Percentiles rank a stretch among this genome's conserved stretches.
phyloP scores from a whole-genome alignment of 2,113 vertebrate genomes.

The Eleginops maclovinus region DNA sequence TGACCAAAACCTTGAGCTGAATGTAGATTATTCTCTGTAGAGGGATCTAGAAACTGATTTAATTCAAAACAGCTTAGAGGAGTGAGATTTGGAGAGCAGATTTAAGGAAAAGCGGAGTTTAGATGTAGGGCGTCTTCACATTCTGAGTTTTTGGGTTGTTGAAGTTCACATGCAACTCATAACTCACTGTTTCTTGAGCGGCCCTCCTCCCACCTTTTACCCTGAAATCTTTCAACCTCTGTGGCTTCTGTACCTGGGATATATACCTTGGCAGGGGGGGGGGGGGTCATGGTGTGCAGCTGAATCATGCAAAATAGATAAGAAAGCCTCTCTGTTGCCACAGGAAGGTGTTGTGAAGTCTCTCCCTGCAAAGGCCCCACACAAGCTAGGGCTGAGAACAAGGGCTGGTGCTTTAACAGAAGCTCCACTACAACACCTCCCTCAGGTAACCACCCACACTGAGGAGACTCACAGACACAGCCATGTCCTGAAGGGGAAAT shows the following conservation, averaged over 20 bases:
- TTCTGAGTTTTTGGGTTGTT: not conserved
- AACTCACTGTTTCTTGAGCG: conserved; percentile 15
- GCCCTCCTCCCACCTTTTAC: not conserved
- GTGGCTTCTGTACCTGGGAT: conserved; percentile 34
- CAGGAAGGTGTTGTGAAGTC: conserved; percentile 48
- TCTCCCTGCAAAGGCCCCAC: conserved; percentile 44
- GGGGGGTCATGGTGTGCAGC: conserved; percentile 31
- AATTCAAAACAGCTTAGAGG: conserved; percentile 36
- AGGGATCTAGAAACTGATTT: conserved; percentile 23
- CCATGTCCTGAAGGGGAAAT: conserved; percentile 45
- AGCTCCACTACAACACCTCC: conserved; percentile 64
- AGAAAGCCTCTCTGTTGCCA: conserved; percentile 47
- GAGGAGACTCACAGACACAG: conserved; percentile 20
- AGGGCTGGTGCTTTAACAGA: conserved; percentile 38
- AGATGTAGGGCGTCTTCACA: conserved; percentile 4
- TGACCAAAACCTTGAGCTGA: conserved; percentile 56
- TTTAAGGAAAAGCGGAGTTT: conserved; percentile 15
- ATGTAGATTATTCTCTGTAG: conserved; percentile 51
- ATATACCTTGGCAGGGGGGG: conserved; percentile 22
- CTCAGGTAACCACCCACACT: conserved; percentile 88
- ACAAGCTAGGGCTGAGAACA: conserved; percentile 35
- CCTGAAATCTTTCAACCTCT: conserved; percentile 12
- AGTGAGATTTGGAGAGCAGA: conserved; percentile 21
- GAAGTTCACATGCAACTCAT: conserved; percentile 28
- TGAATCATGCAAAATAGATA: conserved; percentile 68